Evolutionary conservation across 2,888 invertebrate species (phyloP).

Genomic region (Melitaea athalia): DNA sequence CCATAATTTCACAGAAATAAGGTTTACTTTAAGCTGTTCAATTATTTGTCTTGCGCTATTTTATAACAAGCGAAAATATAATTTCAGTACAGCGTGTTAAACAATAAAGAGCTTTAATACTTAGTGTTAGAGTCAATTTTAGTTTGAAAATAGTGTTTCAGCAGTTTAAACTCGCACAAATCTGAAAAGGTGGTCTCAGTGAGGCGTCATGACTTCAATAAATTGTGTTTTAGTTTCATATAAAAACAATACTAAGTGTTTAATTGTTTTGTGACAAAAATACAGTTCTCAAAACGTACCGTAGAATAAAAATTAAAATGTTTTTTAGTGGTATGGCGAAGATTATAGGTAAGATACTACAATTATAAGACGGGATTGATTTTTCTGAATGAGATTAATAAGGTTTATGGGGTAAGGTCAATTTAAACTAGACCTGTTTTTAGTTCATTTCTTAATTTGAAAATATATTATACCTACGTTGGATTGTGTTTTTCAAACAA

Average conservation of each 20-base stretch:
- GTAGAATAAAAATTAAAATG: neutral
- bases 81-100: conserved; percentile 10
- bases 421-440: neutral
- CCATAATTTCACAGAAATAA: neutral
- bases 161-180: conserved; percentile 21
- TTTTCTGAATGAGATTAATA: neutral
- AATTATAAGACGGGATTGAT: neutral
- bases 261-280: conserved; percentile 32
- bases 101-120: neutral
- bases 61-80: neutral
- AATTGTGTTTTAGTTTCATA: conserved; percentile 21
- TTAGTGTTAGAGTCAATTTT: conserved; percentile 9
- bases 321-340: neutral
- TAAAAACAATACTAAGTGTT: conserved; percentile 5
- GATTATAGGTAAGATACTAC: conserved; percentile 12
- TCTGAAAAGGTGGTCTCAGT: conserved; percentile 30
- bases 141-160: neutral
- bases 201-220: conserved; percentile 29
- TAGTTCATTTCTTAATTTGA: neutral
- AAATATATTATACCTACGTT: too few relatives aligned
- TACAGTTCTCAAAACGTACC: conserved; percentile 10
- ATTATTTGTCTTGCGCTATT: conserved; percentile 12
- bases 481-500: too few relatives aligned
- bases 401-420: neutral
- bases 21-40: conserved; percentile 7